Evolutionary conservation across 37 sponge, comb jelly and placozoan genomes (phyloP), one percentile per base, ranked within the genome.

Genomic region (Cladorhizidae sp.): DNA sequence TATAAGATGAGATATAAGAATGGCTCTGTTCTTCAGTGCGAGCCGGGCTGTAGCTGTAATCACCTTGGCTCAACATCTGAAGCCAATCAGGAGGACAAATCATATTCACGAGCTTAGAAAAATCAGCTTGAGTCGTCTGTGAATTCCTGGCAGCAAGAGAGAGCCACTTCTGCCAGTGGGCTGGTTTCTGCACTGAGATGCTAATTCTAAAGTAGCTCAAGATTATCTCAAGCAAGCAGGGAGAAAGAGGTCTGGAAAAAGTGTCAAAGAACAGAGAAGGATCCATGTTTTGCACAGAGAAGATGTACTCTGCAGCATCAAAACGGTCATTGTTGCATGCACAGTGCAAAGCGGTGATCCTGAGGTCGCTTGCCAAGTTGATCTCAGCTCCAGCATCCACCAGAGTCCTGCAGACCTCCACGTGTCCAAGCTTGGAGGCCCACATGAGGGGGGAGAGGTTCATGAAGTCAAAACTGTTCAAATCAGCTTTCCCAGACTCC

Each of bases 401-500:
- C 28, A 90, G 81, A 38, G 40, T 40, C 17, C 32, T 28, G 45
- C 75, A 79, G 31, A 61, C 37, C 25, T 59, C 64, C 3, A 79
- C 12, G 18, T n/a, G 54, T 22, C 81, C 90, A 2, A 90, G 69
- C 36, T 61, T 80, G 1, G 77, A 22, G 14, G 90, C 90, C 7
- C 80, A 64, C 0, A 90, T 54, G 3, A 90, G 81, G 17, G 90
- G 90, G 39, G 90, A 70, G 8, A 80, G 85, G 42, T 85, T 85
- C 81, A 80, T 81, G 55, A 49, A 80, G 65, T 90, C 90, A 20
- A 76, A 56, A 62, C 58, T 55, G 32, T 84, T 39, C 1, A 85
- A 55, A 5, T 72, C 43, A 1, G 90, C 90, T 32, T 76, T 76
- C 12, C 73, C 64, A 28, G 21, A 40, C 0, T 75, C 35, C 15